phyloP scores from a whole-genome alignment of 2,113 vertebrate species.

The Dicentrarchus labrax region DNA sequence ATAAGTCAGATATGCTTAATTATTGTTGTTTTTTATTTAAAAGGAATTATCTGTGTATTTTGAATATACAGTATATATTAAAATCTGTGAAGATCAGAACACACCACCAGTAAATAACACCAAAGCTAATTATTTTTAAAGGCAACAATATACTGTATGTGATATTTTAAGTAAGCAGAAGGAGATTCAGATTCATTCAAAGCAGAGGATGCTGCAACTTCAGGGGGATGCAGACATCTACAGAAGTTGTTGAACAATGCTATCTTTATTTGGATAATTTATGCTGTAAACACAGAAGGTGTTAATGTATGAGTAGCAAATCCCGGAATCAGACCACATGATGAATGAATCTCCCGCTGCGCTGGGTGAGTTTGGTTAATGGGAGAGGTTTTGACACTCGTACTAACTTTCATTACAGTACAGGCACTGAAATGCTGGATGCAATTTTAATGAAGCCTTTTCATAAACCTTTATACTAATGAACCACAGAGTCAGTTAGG shows the following conservation, averaged over 20 bases:
- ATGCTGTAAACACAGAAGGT: background rate
- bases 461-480: constrained; percentile 73
- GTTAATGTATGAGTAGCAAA: background rate
- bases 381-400: constrained; percentile 63
- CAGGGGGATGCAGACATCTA: background rate
- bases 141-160: background rate
- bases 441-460: constrained; percentile 81
- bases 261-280: background rate
- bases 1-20: background rate
- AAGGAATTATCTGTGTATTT: too few relatives aligned
- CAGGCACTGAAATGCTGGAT: constrained; percentile 65
- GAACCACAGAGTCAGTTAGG: constrained; percentile 64
- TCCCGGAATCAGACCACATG: constrained; percentile 13
- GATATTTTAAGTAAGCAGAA: background rate
- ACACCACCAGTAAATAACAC: too few relatives aligned
- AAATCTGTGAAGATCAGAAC: too few relatives aligned
- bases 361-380: constrained; percentile 53
- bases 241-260: background rate
- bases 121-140: too few relatives aligned
- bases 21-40: too few relatives aligned
- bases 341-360: background rate
- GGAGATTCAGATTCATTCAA: background rate
- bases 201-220: background rate
- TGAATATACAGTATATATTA: too few relatives aligned
- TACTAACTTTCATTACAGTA: constrained; percentile 74